phyloP scores from a whole-genome alignment of 2,797 vertebrate species.

The Peromyscus melanophrys region DNA sequence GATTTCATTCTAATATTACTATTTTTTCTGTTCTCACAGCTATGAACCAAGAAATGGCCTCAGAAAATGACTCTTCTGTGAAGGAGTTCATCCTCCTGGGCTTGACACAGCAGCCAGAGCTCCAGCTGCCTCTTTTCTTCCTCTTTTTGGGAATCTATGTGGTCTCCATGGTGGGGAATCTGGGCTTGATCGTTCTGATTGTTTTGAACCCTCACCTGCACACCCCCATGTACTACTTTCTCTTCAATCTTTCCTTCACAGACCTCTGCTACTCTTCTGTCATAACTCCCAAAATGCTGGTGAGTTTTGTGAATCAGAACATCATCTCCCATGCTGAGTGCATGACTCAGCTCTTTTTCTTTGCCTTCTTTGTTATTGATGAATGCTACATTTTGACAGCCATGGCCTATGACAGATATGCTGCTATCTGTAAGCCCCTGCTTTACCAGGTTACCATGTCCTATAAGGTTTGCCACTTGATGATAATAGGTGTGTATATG shows the following conservation, averaged over 20 bases:
- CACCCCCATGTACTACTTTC: constrained; percentile 79
- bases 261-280: constrained; percentile 72
- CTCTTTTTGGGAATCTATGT: too few relatives aligned
- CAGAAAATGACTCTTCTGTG: constrained; percentile 38
- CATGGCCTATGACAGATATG: constrained; percentile 82
- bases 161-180: constrained; percentile 67
- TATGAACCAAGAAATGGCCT: neutral
- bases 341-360: constrained; percentile 79
- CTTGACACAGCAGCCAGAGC: constrained; percentile 61
- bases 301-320: constrained; percentile 64
- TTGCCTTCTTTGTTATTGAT: constrained; percentile 74
- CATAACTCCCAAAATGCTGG: constrained; percentile 71
- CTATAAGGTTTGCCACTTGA: constrained; percentile 36
- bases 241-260: constrained; percentile 67
- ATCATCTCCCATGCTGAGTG: constrained; percentile 49
- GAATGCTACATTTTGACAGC: constrained; percentile 77
- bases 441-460: constrained; percentile 79
- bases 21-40: neutral
- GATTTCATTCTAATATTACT: neutral
- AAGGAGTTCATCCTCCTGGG: constrained; percentile 74
- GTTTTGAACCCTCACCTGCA: constrained; percentile 63
- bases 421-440: constrained; percentile 82
- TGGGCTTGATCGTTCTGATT: constrained; percentile 74
- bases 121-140: constrained; percentile 69
- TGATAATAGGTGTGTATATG: constrained; percentile 32